Evolutionary conservation across 64 coral and sea anemone genomes (phyloP).

Genomic region (Acropora tenuis): DNA sequence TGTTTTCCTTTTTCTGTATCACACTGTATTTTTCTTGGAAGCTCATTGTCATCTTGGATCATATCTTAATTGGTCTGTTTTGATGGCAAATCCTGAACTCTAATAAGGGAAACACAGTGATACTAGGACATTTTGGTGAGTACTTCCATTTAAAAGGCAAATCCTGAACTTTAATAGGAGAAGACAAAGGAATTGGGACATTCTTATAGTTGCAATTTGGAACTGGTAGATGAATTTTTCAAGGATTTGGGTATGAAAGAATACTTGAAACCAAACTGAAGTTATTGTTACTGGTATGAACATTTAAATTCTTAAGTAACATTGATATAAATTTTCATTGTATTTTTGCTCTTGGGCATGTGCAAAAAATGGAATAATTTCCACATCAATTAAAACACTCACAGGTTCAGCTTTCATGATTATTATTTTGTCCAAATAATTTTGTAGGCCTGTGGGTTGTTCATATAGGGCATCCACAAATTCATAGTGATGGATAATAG

Average conservation of each 20-base stretch:
- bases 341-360: not conserved
- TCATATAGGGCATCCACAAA: too few species aligned
- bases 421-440: too few species aligned
- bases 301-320: slow-evolving; percentile 6
- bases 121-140: slow-evolving; percentile 11
- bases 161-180: slow-evolving; percentile 8
- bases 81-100: slow-evolving; percentile 44
- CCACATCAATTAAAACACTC: too few species aligned
- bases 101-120: slow-evolving; percentile 10
- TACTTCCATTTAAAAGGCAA: not conserved
- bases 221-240: not conserved
- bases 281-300: slow-evolving; percentile 2
- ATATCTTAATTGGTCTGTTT: slow-evolving; percentile 5
- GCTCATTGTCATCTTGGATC: not conserved
- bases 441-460: too few species aligned
- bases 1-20: slow-evolving; percentile 59
- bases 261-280: not conserved
- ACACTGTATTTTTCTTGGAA: slow-evolving; percentile 10
- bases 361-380: not conserved
- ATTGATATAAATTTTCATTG: not conserved
- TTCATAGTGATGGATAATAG: too few species aligned
- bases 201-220: not conserved
- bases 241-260: not conserved
- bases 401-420: too few species aligned
- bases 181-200: not conserved